A percentile compares a stretch with the other conserved stretches of the same genome.
phyloP scores from a whole-genome alignment of 2,113 vertebrate species.

The Osmerus mordax region DNA sequence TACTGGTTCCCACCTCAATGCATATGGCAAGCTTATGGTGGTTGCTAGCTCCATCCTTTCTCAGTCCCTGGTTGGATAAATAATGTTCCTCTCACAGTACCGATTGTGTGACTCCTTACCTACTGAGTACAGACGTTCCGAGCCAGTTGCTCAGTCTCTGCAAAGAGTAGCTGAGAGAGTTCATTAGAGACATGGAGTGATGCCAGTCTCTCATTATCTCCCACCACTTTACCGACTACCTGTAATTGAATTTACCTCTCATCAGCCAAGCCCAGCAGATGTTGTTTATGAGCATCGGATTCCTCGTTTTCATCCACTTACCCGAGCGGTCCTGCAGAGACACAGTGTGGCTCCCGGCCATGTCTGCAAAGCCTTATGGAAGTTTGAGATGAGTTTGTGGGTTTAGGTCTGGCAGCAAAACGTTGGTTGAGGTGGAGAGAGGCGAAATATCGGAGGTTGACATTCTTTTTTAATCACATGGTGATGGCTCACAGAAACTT shows the following conservation, averaged over 20 bases:
- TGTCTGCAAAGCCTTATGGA: background rate
- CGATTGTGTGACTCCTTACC: background rate
- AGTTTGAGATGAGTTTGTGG: too few relatives aligned
- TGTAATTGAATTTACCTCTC: slow-evolving; percentile 21
- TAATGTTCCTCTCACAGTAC: background rate
- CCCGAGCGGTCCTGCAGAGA: background rate
- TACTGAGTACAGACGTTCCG: background rate
- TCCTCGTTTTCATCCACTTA: background rate
- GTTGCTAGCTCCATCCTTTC: slow-evolving; percentile 11
- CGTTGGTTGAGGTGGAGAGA: too few relatives aligned
- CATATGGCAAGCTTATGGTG: slow-evolving; percentile 18
- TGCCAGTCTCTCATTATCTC: slow-evolving; percentile 8
- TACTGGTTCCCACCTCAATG: background rate
- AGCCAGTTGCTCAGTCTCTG: background rate
- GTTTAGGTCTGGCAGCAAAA: too few relatives aligned
- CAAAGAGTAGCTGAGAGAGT: background rate
- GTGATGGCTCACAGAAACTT: too few relatives aligned
- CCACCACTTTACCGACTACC: background rate
- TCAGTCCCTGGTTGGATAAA: background rate
- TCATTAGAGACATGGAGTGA: slow-evolving; percentile 2
- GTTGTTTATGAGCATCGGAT: background rate
- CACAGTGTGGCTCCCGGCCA: background rate
- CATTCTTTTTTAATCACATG: too few relatives aligned
- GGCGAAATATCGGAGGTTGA: too few relatives aligned
- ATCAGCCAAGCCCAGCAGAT: background rate